Evolutionary conservation across 23 tunicate genomes (phyloP).

Genomic region (Styela plicata): DNA sequence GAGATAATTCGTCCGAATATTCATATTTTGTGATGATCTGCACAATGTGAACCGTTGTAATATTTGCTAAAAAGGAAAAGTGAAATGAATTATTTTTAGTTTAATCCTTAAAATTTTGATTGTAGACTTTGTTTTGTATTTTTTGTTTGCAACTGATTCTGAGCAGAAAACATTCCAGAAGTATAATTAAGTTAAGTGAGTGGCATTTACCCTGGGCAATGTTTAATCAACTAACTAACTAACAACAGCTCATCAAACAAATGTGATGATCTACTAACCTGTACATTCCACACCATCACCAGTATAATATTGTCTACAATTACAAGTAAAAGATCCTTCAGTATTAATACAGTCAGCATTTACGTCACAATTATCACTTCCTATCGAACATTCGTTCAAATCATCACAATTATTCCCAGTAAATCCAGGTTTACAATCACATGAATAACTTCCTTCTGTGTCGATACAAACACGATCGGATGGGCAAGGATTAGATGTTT

Average conservation of each 20-base stretch:
- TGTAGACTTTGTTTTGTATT: too few species aligned
- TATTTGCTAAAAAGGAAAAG: conserved; percentile 4
- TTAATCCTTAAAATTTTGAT: too few species aligned
- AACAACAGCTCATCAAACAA: too few species aligned
- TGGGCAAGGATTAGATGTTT: not conserved
- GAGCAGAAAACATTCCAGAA: too few species aligned
- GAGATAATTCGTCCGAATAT: not conserved
- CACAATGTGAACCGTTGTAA: not conserved
- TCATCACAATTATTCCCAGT: conserved; percentile 36
- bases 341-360: conserved; percentile 43
- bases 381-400: conserved; percentile 38
- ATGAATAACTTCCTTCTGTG: conserved; percentile 15
- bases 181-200: too few species aligned
- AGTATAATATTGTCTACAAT: conserved; percentile 21
- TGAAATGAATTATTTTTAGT: too few species aligned
- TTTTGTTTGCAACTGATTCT: too few species aligned
- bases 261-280: too few species aligned
- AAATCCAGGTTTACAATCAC: conserved; percentile 18
- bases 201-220: too few species aligned
- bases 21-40: conserved; percentile 10
- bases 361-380: conserved; percentile 29
- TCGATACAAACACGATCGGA: conserved; percentile 19
- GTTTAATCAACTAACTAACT: too few species aligned
- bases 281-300: conserved; percentile 43
- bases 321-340: conserved; percentile 31